A percentile compares a stretch with the other conserved stretches of the same genome.
These are phyloP conservation scores for Colius striatus DNA, from an alignment of 2,113 vertebrate genomes.

Conservation along the genomic window DNA sequence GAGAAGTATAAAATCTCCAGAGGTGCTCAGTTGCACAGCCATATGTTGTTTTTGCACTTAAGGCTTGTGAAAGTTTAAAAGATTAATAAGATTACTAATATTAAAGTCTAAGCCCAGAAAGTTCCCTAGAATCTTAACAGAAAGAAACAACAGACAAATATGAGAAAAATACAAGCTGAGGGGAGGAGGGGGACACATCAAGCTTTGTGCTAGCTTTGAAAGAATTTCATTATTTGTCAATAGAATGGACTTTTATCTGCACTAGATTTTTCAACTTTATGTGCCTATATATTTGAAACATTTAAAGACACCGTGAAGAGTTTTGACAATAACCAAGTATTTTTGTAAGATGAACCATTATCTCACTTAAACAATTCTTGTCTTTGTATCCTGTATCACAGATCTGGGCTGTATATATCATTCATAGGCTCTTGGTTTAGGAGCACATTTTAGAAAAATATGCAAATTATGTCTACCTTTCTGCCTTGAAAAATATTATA, in stretches of 20 bases:
- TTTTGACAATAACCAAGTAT: neutral
- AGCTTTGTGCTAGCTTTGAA: neutral
- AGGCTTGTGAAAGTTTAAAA: conserved; percentile 60
- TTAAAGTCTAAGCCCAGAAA: conserved; percentile 18
- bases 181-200: neutral
- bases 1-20: conserved; percentile 53
- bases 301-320: neutral
- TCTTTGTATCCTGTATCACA: neutral
- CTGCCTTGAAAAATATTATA: neutral
- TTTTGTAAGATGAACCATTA: neutral
- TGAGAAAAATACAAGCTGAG: neutral
- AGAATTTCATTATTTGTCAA: neutral
- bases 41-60: conserved; percentile 59
- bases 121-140: conserved; percentile 20
- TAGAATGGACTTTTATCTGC: neutral
- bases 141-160: neutral
- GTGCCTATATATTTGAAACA: neutral
- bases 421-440: neutral
- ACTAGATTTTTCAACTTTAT: neutral
- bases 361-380: neutral
- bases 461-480: rapidly evolving
- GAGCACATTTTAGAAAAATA: neutral
- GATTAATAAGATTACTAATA: conserved; percentile 69
- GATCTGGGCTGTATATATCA: neutral
- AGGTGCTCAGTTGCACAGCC: conserved; percentile 51